Percentiles rank a stretch among this genome's conserved stretches.
These are phyloP conservation scores for Oceanodroma tethys DNA, from an alignment of 2,113 vertebrate species.

Conservation along the genomic window DNA sequence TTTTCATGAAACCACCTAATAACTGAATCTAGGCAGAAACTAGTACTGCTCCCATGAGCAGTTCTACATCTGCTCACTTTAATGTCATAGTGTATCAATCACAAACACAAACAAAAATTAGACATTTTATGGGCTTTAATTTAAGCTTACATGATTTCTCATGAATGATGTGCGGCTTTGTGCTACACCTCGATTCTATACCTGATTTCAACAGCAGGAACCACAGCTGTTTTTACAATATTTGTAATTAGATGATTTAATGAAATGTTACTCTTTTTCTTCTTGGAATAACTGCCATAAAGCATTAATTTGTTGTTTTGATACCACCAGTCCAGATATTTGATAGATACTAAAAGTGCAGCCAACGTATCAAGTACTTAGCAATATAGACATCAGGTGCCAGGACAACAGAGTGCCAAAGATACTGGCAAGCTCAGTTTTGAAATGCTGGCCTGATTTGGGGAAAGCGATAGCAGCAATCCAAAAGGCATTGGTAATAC, in stretches of 20 bases:
- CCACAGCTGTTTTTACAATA: not conserved
- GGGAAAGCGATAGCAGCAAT: not conserved
- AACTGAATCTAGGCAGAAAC: conserved; percentile 1
- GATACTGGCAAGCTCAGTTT: not conserved
- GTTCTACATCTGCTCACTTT: not conserved
- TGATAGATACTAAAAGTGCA: not conserved
- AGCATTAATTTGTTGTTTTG: conserved; percentile 14
- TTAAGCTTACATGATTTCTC: not conserved
- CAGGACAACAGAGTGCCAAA: not conserved
- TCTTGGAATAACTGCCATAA: not conserved
- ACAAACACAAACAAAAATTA: not conserved
- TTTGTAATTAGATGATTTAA: not conserved
- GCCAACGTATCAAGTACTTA: conserved; percentile 43
- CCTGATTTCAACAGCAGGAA: not conserved
- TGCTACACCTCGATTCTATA: not conserved
- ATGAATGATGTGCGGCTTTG: not conserved
- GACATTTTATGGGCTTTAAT: not conserved
- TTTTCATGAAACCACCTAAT: not conserved
- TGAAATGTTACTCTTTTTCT: not conserved
- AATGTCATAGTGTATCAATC: not conserved
- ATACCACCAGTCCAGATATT: not conserved
- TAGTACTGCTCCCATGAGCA: not conserved
- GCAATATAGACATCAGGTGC: not conserved
- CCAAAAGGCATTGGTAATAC: not conserved
- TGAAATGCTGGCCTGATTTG: not conserved